A percentile compares a stretch with the other conserved stretches of the same genome.
Evolutionary conservation across 2,888 invertebrate genomes (phyloP).

Genomic region (Magallana nippona): DNA sequence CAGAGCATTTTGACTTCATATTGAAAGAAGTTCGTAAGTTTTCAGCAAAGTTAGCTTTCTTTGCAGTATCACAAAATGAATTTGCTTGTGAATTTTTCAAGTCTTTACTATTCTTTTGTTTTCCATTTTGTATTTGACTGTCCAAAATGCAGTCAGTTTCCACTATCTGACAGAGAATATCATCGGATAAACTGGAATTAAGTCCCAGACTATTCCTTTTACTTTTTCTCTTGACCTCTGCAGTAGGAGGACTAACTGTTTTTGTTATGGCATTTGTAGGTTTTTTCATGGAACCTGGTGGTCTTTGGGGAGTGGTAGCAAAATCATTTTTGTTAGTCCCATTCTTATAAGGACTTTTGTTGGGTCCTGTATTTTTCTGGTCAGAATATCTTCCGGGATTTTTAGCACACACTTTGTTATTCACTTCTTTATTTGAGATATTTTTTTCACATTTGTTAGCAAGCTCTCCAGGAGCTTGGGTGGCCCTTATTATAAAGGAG

Average conservation of each 20-base stretch:
- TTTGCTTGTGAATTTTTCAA: background rate
- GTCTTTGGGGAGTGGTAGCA: background rate
- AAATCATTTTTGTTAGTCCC: background rate
- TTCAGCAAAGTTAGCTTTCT: background rate
- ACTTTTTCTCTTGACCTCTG: constrained; percentile 4
- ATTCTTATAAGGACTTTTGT: background rate
- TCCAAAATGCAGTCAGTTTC: constrained; percentile 68
- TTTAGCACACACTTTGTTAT: background rate
- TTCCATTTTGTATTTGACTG: constrained; percentile 54
- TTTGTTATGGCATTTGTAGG: background rate
- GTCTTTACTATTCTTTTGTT: background rate
- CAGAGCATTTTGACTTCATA: background rate
- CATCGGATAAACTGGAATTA: constrained; percentile 69
- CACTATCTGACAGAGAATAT: constrained; percentile 66
- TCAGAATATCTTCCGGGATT: background rate
- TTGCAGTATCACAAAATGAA: background rate
- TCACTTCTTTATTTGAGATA: background rate
- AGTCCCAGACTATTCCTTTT: constrained; percentile 47
- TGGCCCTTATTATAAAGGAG: constrained; percentile 67
- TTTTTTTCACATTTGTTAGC: background rate
- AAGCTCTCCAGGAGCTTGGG: constrained; percentile 57
- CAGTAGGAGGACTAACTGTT: background rate
- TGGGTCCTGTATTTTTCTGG: background rate
- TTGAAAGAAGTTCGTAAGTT: no score
- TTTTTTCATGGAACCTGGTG: background rate